Evolutionary conservation across 2,113 vertebrate species (phyloP), one percentile per base, ranked within the genome.

Genomic region (Amazona vittata): DNA sequence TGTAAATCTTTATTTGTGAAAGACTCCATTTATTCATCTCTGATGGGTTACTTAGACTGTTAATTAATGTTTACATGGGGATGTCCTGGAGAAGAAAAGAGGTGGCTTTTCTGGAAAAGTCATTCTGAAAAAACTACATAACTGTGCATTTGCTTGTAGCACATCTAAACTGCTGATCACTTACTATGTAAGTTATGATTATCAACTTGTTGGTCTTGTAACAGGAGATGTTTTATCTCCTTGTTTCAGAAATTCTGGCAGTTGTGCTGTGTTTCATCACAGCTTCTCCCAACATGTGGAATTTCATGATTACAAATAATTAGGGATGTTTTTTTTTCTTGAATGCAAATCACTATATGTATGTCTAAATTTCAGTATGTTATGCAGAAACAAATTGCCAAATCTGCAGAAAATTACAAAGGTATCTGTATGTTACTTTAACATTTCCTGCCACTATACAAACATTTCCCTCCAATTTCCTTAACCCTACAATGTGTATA

Each of bases 371-470:
- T 80, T 83, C 85, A 85, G 6, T 63, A 15, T n/a, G 22, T 35
- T 93, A 31, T 9, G 0, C 20, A 86, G 52, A 86, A 86, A 94
- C 13, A 47, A 89, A 49, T 39, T 69, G 31, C 43, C 64, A 89
- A 94, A 89, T 67, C 53, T 95, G 74, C 59, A 91, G 59, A 96
- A 94, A 84, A 93, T 76, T 50, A 76, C 13, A 44, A 68, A 94
- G 37, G 33, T 25, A 7, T 78, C 73, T 55, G 10, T 25, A 46
- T 33, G 5, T 5, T 71, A 71, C 79, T 92, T 90, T 47, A 75
- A 85, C 25, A 49, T 63, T 81, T 86, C 82, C 77, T 69, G 18
- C 9, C 35, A 46, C 43, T 57, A 20, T 3, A 50, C 11, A 69
- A 65, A 83, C 20, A 81, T 90, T 95, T 94, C 89, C 50, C 59